Percentiles rank a stretch among this genome's conserved stretches.
Evolutionary conservation across 2,888 invertebrate genomes (phyloP).

Genomic region (Eupithecia abbreviata): DNA sequence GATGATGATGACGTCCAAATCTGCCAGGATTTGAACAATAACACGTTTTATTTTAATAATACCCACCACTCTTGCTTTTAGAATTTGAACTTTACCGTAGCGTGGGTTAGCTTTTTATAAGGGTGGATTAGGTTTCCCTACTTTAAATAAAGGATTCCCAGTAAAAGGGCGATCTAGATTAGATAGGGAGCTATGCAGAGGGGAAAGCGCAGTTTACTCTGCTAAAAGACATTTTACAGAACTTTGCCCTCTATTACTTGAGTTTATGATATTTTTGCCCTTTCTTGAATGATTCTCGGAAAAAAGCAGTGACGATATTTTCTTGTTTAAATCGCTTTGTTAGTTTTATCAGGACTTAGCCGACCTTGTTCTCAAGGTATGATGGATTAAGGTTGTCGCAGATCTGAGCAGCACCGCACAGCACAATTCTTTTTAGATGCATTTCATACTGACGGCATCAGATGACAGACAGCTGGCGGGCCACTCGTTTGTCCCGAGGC

Average conservation of each 20-base stretch:
- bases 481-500: too few relatives aligned
- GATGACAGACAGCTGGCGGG: too few relatives aligned
- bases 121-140: slow-evolving; percentile 18
- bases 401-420: too few relatives aligned
- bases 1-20: too few relatives aligned
- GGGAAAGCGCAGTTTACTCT: slow-evolving; percentile 15
- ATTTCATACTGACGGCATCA: too few relatives aligned
- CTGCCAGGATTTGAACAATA: too few relatives aligned
- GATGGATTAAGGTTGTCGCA: not conserved
- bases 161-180: slow-evolving; percentile 29
- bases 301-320: not conserved
- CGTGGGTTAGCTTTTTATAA: not conserved
- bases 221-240: slow-evolving; percentile 8
- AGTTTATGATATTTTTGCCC: not conserved
- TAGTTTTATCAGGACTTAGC: not conserved
- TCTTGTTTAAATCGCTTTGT: not conserved
- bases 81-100: not conserved
- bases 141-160: slow-evolving; percentile 22
- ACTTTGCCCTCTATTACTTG: slow-evolving; percentile 7
- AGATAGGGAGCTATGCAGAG: slow-evolving; percentile 16
- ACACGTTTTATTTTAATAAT: not conserved
- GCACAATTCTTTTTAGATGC: too few relatives aligned
- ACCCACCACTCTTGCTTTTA: not conserved
- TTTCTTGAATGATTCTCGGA: not conserved
- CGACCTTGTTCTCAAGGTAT: not conserved